Conservation (phyloP, 1,140 invertebrate genomes). For the Papilio polyxenes region DNA sequence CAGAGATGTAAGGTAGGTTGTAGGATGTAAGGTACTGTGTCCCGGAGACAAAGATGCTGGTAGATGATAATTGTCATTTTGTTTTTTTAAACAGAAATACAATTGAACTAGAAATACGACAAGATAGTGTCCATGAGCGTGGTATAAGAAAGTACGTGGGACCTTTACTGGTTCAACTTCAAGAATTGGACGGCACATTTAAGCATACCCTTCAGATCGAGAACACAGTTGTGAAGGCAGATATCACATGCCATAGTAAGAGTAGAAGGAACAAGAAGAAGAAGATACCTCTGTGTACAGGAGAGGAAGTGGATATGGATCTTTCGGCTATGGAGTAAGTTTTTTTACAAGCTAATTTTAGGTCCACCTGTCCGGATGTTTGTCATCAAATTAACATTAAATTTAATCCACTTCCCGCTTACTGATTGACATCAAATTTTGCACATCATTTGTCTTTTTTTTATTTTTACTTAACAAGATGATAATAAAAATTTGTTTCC, state of each 20-base stretch:
- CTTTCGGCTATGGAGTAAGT: constrained; percentile 96
- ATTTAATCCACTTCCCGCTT: too few species aligned
- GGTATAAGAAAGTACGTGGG: constrained; percentile 95
- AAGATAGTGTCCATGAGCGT: constrained; percentile 90
- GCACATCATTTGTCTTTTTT: too few species aligned
- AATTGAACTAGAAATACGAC: constrained; percentile 97
- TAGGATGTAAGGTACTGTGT: too few species aligned
- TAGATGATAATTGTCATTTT: constrained; percentile 9
- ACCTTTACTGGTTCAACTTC: constrained; percentile 94
- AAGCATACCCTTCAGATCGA: constrained; percentile 98
- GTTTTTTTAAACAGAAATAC: constrained; percentile 87
- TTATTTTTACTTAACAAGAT: too few species aligned
- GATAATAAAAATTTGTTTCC: too few species aligned
- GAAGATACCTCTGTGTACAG: constrained; percentile 98
- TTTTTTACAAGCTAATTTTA: neutral
- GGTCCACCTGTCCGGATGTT: too few species aligned
- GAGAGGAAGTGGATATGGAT: constrained; percentile 99
- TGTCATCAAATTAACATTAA: too few species aligned
- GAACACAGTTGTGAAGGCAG: constrained; percentile 96
- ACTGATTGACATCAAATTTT: too few species aligned
- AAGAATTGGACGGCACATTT: constrained; percentile 99
- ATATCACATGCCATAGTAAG: constrained; percentile 99
- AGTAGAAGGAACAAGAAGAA: constrained; percentile 98
- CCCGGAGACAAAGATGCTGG: too few species aligned
- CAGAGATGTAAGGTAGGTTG: too few species aligned